phyloP scores from a whole-genome alignment of 2,797 vertebrate species.

The Microctenopoma stevenorrisi region DNA sequence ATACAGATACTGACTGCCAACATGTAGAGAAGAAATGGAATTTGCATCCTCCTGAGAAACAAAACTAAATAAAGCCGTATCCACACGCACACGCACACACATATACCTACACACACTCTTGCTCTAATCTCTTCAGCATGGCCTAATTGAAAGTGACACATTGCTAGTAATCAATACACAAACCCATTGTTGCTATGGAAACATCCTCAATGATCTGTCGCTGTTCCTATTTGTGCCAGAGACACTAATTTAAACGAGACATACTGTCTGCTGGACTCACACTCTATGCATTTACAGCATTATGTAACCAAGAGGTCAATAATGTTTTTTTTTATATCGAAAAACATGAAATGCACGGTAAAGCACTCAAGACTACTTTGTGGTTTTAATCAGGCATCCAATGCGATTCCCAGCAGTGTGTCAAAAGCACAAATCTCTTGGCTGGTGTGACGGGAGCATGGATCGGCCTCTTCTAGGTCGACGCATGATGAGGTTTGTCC shows the following conservation, averaged over 20 bases:
- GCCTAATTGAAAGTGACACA: constrained; percentile 57
- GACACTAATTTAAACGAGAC: constrained; percentile 13
- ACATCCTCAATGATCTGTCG: constrained; percentile 38
- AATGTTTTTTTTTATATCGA: constrained; percentile 9
- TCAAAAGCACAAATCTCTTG: constrained; percentile 29
- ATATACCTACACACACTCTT: constrained; percentile 1
- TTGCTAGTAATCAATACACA: constrained; percentile 58
- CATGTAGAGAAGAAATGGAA: constrained; percentile 23
- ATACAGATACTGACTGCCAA: constrained; percentile 28
- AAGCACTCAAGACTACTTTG: constrained; percentile 31
- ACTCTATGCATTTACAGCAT: constrained; percentile 29
- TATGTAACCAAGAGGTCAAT: constrained; percentile 39
- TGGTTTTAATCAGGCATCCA: constrained; percentile 17
- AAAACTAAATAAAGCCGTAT: constrained; percentile 16
- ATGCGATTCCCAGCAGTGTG: constrained; percentile 11
- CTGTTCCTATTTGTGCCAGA: constrained; percentile 9
- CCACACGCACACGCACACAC: constrained; percentile 10
- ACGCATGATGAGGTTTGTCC: constrained; percentile 46
- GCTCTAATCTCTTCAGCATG: constrained; percentile 26
- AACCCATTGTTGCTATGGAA: constrained; percentile 32
- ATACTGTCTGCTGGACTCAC: constrained; percentile 5
- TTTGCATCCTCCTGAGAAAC: constrained; percentile 18
- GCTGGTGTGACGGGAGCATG: constrained; percentile 3
- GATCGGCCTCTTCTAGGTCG: constrained; percentile 32
- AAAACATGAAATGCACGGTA: constrained; percentile 30